These are phyloP conservation scores for Benthosema pterotum DNA, from an alignment of 2,797 vertebrate species.

Conservation along the genomic window DNA sequence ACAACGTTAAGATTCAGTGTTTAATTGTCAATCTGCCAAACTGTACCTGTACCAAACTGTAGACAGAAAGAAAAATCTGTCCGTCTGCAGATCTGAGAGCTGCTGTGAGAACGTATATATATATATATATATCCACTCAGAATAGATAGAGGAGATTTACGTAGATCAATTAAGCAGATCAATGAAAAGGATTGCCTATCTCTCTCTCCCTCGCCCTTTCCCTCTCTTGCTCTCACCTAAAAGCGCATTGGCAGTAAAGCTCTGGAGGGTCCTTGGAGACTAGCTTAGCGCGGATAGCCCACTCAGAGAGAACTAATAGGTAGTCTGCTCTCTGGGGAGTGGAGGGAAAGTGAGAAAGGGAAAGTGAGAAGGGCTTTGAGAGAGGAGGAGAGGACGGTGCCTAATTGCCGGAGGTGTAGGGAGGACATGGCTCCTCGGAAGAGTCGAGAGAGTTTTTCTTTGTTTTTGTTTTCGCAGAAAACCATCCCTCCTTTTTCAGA, in stretches of 20 bases:
- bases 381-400: conserved; percentile 18
- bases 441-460: conserved; percentile 11
- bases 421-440: conserved; percentile 15
- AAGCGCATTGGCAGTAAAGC: conserved; percentile 4
- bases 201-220: not conserved
- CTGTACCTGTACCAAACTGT: too few relatives aligned
- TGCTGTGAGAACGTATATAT: too few relatives aligned
- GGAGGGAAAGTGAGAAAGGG: not conserved
- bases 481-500: conserved; percentile 6
- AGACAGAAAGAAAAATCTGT: not conserved
- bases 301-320: conserved; percentile 42
- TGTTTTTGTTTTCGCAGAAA: conserved; percentile 9
- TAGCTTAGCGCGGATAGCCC: conserved; percentile 10
- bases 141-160: conserved; percentile 9
- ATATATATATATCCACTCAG: too few relatives aligned
- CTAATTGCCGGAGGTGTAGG: conserved; percentile 36
- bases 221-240: not conserved
- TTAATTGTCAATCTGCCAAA: not conserved
- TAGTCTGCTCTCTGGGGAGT: conserved; percentile 13
- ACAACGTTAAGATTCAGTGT: conserved; percentile 13
- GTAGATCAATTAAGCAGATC: conserved; percentile 20
- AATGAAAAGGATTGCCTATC: conserved; percentile 15
- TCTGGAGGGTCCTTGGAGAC: conserved; percentile 20
- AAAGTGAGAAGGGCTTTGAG: conserved; percentile 12
- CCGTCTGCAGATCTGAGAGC: not conserved